Evolutionary conservation across 2,113 vertebrate species (phyloP).

Genomic region (Aldabrachelys gigantea): DNA sequence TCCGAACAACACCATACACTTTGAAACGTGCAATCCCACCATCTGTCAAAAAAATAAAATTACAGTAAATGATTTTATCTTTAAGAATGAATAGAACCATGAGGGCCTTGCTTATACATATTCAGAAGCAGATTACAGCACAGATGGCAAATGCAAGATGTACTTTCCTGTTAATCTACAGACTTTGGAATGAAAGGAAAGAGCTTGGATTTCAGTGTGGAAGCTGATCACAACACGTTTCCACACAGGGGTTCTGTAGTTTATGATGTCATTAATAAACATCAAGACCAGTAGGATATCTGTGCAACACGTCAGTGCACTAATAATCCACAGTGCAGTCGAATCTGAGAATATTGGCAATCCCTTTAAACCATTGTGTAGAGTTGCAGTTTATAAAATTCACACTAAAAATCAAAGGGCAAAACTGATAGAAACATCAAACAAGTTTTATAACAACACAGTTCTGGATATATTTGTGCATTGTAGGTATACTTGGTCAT

Average conservation of each 20-base stretch:
- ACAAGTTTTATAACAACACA: not conserved
- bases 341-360: not conserved
- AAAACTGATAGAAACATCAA: not conserved
- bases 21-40: constrained; percentile 86
- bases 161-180: not conserved
- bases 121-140: not conserved
- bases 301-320: not conserved
- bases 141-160: not conserved
- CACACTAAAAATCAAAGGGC: not conserved
- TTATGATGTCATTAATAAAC: not conserved
- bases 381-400: not conserved
- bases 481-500: not conserved
- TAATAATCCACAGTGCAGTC: not conserved
- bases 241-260: not conserved
- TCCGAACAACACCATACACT: constrained; percentile 83
- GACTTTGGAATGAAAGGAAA: not conserved
- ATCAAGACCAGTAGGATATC: not conserved
- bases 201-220: not conserved
- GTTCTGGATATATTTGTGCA: not conserved
- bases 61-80: not conserved
- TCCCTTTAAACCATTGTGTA: not conserved
- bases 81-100: not conserved
- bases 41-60: constrained; percentile 71
- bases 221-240: not conserved
- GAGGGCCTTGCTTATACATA: not conserved